Evolutionary conservation across 2,113 vertebrate species (phyloP).

Genomic region (crab-eating macaque (Macaca fascicularis)): DNA sequence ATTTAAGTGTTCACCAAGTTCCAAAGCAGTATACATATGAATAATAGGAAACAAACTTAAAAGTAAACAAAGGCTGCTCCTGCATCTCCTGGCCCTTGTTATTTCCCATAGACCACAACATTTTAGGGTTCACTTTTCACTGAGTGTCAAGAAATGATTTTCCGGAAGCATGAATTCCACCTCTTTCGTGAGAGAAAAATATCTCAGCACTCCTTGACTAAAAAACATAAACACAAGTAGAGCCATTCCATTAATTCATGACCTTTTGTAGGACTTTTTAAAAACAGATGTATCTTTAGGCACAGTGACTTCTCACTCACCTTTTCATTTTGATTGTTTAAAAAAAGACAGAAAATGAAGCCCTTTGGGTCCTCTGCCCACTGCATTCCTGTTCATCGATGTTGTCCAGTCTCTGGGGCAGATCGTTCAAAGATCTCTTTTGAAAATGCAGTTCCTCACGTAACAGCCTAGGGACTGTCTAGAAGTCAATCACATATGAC

Average conservation of each 20-base stretch:
- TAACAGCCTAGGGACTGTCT: background rate
- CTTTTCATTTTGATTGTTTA: background rate
- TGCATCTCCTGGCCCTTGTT: no score
- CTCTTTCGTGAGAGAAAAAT: background rate
- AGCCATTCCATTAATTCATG: background rate
- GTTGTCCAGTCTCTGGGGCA: background rate
- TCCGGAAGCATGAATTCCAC: background rate
- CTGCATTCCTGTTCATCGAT: background rate
- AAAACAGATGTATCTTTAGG: background rate
- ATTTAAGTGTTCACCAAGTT: background rate
- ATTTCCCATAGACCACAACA: background rate
- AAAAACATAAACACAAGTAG: background rate
- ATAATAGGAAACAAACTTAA: background rate
- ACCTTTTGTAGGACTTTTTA: background rate
- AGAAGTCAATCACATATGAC: background rate
- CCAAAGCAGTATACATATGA: background rate
- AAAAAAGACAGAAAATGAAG: background rate
- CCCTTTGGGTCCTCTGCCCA: background rate
- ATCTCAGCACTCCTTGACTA: background rate
- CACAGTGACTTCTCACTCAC: accelerated
- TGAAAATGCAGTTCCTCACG: background rate
- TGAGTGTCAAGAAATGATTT: background rate
- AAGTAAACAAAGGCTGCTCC: no score
- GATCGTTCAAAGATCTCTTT: background rate
- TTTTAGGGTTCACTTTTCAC: background rate